Percentiles rank a stretch among this genome's conserved stretches.
These are phyloP conservation scores for Martes martes DNA, from an alignment of 2,113 vertebrate genomes.

Conservation along the genomic window DNA sequence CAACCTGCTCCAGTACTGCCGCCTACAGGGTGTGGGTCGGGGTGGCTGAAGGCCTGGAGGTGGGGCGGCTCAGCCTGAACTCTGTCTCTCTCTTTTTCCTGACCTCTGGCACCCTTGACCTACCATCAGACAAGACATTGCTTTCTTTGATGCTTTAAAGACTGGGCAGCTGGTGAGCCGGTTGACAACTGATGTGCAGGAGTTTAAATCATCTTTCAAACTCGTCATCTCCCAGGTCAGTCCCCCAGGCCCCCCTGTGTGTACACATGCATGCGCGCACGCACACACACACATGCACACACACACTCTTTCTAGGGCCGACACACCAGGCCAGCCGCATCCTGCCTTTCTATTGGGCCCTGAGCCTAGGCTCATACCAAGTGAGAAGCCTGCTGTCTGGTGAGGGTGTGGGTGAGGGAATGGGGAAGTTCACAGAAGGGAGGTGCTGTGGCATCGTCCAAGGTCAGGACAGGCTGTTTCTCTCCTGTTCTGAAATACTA, in stretches of 20 bases:
- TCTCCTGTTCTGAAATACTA: neutral
- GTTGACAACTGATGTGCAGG: slow-evolving; percentile 93
- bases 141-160: slow-evolving; percentile 93
- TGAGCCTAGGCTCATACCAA: neutral
- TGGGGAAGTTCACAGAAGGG: neutral
- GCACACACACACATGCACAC: fast-evolving
- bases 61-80: neutral
- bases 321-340: neutral
- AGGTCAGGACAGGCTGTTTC: neutral
- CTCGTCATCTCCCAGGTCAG: slow-evolving; percentile 92
- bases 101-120: fast-evolving
- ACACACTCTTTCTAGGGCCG: fast-evolving
- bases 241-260: neutral
- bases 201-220: slow-evolving; percentile 98
- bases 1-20: slow-evolving; percentile 87
- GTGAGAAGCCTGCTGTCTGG: too few species aligned
- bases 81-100: neutral
- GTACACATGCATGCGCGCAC: fast-evolving
- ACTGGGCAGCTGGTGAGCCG: slow-evolving; percentile 94
- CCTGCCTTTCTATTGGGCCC: neutral
- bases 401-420: neutral
- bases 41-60: neutral
- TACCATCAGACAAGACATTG: slow-evolving; percentile 90
- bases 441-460: neutral
- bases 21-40: neutral